phyloP scores from a whole-genome alignment of 2,113 vertebrate genomes.

The Vidua chalybeata region DNA sequence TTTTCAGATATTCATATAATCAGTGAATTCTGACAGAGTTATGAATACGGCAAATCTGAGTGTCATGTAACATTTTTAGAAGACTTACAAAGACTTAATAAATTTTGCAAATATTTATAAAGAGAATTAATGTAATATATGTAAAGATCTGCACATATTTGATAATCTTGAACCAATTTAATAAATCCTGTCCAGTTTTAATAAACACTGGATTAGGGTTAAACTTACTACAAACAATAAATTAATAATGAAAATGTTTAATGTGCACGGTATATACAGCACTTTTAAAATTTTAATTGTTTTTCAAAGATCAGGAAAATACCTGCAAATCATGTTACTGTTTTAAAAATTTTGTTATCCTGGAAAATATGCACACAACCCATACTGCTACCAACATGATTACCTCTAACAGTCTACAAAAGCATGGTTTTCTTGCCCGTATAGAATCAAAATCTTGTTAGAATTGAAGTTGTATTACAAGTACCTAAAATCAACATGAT shows the following conservation, averaged over 20 bases:
- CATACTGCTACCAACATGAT: background rate
- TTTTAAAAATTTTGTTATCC: constrained; percentile 11
- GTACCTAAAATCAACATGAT: background rate
- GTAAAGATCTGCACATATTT: constrained; percentile 82
- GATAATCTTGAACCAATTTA: constrained; percentile 80
- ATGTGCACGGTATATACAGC: constrained; percentile 36
- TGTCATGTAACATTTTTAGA: constrained; percentile 58
- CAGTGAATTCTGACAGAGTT: background rate
- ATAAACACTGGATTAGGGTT: constrained; percentile 79
- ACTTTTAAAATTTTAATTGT: constrained; percentile 26
- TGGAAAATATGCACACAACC: background rate
- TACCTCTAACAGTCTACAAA: background rate
- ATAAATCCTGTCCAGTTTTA: constrained; percentile 78
- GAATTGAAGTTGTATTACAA: background rate
- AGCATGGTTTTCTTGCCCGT: background rate
- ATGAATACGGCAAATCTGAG: constrained; percentile 12
- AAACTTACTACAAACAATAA: constrained; percentile 75
- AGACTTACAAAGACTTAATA: constrained; percentile 76
- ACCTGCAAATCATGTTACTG: constrained; percentile 17
- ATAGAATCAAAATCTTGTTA: background rate
- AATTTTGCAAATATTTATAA: constrained; percentile 81
- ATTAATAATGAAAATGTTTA: constrained; percentile 76
- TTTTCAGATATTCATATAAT: background rate
- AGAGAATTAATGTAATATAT: constrained; percentile 78
- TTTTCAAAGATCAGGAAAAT: constrained; percentile 58